Evolutionary conservation across 2,888 invertebrate genomes (phyloP).

Genomic region (Acrobasis suavella): DNA sequence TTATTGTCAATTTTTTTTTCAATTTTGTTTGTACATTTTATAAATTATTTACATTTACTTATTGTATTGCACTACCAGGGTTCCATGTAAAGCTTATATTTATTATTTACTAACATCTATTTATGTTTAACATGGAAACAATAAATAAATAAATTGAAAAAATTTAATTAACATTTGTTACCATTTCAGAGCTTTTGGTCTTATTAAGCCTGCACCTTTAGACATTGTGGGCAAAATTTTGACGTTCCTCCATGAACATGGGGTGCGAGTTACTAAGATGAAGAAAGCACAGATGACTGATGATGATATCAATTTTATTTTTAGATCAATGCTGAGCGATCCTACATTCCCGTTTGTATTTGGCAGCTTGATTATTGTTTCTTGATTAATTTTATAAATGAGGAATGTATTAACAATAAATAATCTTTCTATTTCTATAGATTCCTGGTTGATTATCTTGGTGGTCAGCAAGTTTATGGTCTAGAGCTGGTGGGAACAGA

Average conservation of each 20-base stretch:
- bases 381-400: no score
- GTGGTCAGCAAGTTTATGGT: conserved; percentile 86
- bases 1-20: no score
- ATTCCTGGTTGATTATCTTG: conserved; percentile 84
- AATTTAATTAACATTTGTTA: no score
- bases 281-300: conserved; percentile 86
- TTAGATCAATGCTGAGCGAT: conserved; percentile 53
- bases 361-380: no score
- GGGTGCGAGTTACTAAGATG: conserved; percentile 85
- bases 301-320: conserved; percentile 81
- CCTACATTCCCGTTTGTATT: conserved; percentile 83
- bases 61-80: no score
- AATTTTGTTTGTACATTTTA: no score
- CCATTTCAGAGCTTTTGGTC: conserved; percentile 85
- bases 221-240: conserved; percentile 89
- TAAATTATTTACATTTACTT: no score
- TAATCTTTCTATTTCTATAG: conserved; percentile 51
- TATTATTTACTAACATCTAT: no score
- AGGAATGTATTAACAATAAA: no score
- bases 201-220: conserved; percentile 89
- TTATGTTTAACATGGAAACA: no score
- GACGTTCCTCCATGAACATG: conserved; percentile 83
- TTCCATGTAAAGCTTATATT: no score
- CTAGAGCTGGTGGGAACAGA: conserved; percentile 89
- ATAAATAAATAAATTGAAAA: no score